phyloP scores from a whole-genome alignment of 2,113 vertebrate species.

The Irena cyanogastra region DNA sequence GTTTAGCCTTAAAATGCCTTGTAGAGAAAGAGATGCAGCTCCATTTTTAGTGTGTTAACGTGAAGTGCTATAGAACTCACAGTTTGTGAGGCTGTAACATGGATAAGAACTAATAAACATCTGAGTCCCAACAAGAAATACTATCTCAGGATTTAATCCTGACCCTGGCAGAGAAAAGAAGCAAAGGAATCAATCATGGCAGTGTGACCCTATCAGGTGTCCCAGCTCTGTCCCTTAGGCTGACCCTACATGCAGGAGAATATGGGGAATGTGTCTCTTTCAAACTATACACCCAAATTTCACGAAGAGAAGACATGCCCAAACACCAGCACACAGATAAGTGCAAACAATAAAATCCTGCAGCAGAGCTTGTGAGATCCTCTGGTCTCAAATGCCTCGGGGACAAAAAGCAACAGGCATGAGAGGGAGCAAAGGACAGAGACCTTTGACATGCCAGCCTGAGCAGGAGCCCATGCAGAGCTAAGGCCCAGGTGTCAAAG shows the following conservation, averaged over 20 bases:
- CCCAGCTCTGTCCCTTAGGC: neutral
- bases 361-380: neutral
- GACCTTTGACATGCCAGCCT: neutral
- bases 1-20: neutral
- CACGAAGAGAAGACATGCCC: neutral
- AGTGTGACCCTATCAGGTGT: neutral
- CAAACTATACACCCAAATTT: neutral
- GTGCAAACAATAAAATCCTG: neutral
- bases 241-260: accelerated
- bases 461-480: neutral
- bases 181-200: neutral
- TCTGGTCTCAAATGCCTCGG: too few species aligned
- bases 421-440: neutral
- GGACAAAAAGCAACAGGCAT: neutral
- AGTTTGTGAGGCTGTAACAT: neutral
- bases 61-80: neutral
- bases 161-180: neutral
- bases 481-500: neutral
- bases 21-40: neutral
- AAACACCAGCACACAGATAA: neutral
- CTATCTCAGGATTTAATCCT: neutral
- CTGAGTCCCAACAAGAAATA: neutral
- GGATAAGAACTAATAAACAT: neutral
- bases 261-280: neutral
- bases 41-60: neutral